A percentile compares a stretch with the other conserved stretches of the same genome.
These are phyloP conservation scores for Drosophila nebulosa DNA, from an alignment of 1,140 invertebrate genomes.

Conservation along the genomic window DNA sequence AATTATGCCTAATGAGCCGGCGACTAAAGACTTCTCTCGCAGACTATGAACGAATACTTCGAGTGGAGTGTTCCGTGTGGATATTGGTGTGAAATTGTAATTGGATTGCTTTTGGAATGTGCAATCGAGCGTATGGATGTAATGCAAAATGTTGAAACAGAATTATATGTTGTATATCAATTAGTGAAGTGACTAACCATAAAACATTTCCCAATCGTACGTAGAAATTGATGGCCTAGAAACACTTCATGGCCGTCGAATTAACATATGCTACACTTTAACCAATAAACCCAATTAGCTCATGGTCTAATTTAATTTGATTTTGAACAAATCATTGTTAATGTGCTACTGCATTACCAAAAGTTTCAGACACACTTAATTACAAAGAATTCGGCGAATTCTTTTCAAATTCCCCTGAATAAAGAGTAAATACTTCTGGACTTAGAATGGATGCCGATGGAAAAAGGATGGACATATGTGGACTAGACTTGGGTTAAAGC, in stretches of 20 bases:
- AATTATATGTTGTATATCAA: slow-evolving; percentile 45
- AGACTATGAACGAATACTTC: background rate
- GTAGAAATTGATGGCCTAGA: background rate
- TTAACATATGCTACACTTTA: background rate
- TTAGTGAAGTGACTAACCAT: slow-evolving; percentile 49
- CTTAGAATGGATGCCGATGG: no score
- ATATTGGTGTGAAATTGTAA: slow-evolving; percentile 63
- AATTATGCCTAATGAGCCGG: slow-evolving; percentile 73
- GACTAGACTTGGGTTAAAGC: no score
- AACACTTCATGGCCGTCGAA: background rate
- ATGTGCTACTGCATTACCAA: background rate
- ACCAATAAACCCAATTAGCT: background rate
- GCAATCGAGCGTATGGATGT: slow-evolving; percentile 57
- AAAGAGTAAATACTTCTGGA: no score
- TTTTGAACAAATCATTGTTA: background rate
- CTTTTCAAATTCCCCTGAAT: background rate
- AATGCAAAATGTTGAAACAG: slow-evolving; percentile 55
- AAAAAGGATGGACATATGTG: no score
- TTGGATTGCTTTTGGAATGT: slow-evolving; percentile 57
- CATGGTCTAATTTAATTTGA: background rate
- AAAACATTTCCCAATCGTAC: slow-evolving; percentile 49
- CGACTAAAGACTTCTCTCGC: slow-evolving; percentile 19
- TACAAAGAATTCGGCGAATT: no score
- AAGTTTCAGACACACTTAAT: no score
- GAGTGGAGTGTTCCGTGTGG: background rate